Conservation (phyloP, 2,113 vertebrate species). For the Stomatorhinus ivindoensis region DNA sequence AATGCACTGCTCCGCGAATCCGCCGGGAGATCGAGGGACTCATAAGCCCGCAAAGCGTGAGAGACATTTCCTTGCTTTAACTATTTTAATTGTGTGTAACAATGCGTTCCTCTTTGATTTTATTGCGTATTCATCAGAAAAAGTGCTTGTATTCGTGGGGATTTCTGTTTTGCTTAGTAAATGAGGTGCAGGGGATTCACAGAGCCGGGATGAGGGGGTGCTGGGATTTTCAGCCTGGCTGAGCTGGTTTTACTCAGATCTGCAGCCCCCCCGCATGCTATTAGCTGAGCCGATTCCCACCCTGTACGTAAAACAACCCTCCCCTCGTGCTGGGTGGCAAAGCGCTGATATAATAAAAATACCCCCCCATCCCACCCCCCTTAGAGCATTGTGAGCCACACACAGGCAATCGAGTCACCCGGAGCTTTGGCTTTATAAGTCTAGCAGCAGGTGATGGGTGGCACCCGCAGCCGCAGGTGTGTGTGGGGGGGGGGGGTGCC, state of each 20-base stretch:
- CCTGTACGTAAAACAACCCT: neutral
- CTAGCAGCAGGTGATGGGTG: neutral
- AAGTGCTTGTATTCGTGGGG: neutral
- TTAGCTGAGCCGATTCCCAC: neutral
- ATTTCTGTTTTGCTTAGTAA: neutral
- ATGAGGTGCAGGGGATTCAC: neutral
- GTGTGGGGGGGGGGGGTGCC: neutral
- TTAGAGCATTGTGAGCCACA: neutral
- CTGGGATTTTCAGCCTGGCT: neutral
- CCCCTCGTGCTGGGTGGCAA: neutral
- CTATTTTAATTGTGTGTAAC: neutral
- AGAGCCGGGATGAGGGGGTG: neutral
- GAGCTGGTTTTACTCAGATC: neutral
- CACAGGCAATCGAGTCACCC: neutral
- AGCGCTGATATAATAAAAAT: neutral
- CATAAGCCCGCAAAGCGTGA: neutral
- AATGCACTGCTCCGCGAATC: neutral
- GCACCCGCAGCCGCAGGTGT: neutral
- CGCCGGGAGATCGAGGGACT: neutral
- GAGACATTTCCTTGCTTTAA: neutral
- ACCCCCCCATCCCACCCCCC: too few relatives aligned
- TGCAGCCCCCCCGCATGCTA: neutral
- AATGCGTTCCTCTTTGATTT: neutral
- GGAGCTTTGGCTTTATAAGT: neutral
- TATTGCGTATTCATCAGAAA: conserved; percentile 1